These are phyloP conservation scores for Hestina assimilis DNA, from an alignment of 1,140 invertebrate genomes.

Conservation along the genomic window DNA sequence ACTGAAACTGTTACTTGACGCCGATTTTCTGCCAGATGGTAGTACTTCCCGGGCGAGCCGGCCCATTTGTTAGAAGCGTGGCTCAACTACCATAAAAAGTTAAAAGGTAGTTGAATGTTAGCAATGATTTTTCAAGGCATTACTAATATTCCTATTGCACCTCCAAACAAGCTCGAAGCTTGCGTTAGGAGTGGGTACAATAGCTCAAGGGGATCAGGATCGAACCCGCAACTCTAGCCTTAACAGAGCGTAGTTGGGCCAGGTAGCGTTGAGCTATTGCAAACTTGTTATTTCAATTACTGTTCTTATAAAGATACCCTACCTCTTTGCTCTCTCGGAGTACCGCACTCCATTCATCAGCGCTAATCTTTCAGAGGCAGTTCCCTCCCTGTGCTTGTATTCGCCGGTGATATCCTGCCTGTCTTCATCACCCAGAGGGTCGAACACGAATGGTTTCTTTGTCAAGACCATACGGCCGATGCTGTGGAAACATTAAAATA, in stretches of 20 bases:
- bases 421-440: conserved; percentile 84
- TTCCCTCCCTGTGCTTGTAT: conserved; percentile 88
- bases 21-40: background rate
- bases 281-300: background rate
- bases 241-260: too few species aligned
- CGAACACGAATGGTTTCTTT: conserved; percentile 85
- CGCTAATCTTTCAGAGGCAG: conserved; percentile 82
- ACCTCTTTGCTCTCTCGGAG: conserved; percentile 81
- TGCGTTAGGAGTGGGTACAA: too few species aligned
- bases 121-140: too few species aligned
- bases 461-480: conserved; percentile 88
- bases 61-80: too few species aligned
- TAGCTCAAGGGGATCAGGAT: too few species aligned
- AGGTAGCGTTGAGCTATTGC: too few species aligned
- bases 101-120: too few species aligned
- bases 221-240: too few species aligned
- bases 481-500: conserved; percentile 65
- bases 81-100: background rate
- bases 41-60: too few species aligned
- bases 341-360: conserved; percentile 84
- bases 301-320: background rate
- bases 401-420: conserved; percentile 83
- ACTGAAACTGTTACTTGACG: too few species aligned
- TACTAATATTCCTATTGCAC: too few species aligned
- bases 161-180: too few species aligned